A percentile compares a stretch with the other conserved stretches of the same genome.
phyloP scores from a whole-genome alignment of 2,888 invertebrate genomes.

The Diplazon laetatorius region DNA sequence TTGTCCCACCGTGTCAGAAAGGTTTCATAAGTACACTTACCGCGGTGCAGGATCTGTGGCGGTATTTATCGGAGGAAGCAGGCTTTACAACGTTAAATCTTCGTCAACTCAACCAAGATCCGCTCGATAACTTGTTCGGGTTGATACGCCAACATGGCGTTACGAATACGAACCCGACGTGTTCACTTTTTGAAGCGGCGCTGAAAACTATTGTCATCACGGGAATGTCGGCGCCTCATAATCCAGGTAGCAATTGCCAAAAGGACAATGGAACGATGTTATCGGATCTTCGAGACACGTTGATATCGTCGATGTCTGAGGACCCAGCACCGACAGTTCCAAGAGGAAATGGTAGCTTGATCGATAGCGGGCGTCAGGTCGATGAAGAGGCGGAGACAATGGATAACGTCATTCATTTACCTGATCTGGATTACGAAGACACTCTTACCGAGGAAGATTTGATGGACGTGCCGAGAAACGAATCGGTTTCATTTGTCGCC shows the following conservation, averaged over 20 bases:
- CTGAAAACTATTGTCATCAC: not conserved
- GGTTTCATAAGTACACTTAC: slow-evolving; percentile 12
- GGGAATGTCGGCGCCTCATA: not conserved
- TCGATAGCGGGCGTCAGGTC: not conserved
- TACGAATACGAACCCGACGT: not conserved
- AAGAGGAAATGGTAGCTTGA: no score
- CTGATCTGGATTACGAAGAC: not conserved
- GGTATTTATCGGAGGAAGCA: not conserved
- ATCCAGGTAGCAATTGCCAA: not conserved
- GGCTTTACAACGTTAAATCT: slow-evolving; percentile 17
- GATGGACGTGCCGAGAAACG: no score
- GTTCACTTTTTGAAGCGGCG: no score
- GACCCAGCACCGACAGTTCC: no score
- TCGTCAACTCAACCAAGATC: slow-evolving; percentile 17
- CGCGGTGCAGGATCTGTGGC: slow-evolving; percentile 24
- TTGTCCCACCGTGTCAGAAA: slow-evolving; percentile 26
- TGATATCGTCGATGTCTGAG: not conserved
- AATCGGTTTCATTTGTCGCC: no score
- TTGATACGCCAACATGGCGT: slow-evolving; percentile 21
- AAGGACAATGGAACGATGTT: not conserved
- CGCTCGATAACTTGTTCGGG: slow-evolving; percentile 26
- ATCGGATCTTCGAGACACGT: not conserved
- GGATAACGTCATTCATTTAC: not conserved
- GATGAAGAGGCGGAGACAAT: not conserved
- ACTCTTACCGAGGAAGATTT: no score